These are phyloP conservation scores for Chinchilla lanigera DNA, from an alignment of 2,113 vertebrate species.

Conservation along the genomic window DNA sequence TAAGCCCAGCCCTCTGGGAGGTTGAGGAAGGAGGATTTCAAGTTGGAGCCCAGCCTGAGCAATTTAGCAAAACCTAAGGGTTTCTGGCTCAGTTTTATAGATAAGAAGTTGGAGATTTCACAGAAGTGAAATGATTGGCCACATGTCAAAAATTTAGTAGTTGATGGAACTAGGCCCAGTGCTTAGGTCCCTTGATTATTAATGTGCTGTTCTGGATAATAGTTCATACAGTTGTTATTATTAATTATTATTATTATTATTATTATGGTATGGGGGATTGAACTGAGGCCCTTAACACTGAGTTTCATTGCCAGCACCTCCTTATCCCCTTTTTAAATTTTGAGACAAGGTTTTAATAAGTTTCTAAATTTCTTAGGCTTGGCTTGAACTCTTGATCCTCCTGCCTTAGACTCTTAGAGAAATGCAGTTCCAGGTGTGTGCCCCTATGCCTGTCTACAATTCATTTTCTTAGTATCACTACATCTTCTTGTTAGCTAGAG, in stretches of 20 bases:
- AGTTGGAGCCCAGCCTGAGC: neutral
- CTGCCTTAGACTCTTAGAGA: neutral
- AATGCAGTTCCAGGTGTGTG: neutral
- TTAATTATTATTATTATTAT: neutral
- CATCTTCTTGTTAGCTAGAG: neutral
- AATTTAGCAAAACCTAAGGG: neutral
- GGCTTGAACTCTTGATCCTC: neutral
- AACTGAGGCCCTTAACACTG: neutral
- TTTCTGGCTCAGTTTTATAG: neutral
- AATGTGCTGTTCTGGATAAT: neutral
- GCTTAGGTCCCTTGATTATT: neutral
- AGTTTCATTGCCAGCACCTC: neutral
- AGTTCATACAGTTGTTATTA: neutral
- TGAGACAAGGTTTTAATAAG: neutral
- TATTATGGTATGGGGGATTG: neutral
- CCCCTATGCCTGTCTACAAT: neutral
- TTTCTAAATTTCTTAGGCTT: neutral
- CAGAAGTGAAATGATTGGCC: neutral
- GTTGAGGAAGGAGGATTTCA: neutral
- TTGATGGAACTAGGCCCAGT: neutral
- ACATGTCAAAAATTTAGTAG: neutral
- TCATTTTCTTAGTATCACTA: neutral
- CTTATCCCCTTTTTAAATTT: neutral
- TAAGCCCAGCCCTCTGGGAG: neutral
- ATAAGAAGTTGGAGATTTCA: neutral